Evolutionary conservation across 2,797 vertebrate species (phyloP), one percentile per base, ranked within the genome.

Genomic region (Pangasius krempfi): DNA sequence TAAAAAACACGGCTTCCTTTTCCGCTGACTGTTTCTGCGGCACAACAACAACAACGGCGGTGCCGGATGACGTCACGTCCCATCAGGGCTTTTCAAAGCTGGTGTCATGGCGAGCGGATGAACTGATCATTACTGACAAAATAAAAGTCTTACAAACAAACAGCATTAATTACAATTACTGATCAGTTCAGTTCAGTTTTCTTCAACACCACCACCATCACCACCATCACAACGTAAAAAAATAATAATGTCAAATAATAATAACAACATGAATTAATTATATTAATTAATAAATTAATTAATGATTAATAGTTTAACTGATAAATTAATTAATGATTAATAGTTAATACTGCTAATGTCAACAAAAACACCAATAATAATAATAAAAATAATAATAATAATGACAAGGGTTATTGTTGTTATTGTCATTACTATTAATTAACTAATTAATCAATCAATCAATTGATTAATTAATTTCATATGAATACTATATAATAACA

Each of bases 21-120:
- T 58, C 79, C 79, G 79, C 79, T 25, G 14, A 5, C 0, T 18
- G 52, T 25, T 37, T 25, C 30, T 40, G 54, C 20, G 4, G 78
- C 14, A 80, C 52, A 22, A 22, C 78, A 37, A 80, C 52, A 22
- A 22, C 78, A 25, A 6, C 5, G 25, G 27, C 8, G n/a, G 16
- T 12, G 33, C 33, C 2, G 4, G 22, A 30, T 84, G 62, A 84
- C 60, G 82, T 68, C 82, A 84, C 44, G 82, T 68, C 82, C 68
- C 44, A 10, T 33, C 79, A 37, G 20, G 14, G 5, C 76, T 79
- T 79, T 50, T 75, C 40, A 10, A 54, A 16, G 13, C 47, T 1
- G 14, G 13, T 33, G 82, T 84, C 60, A 84, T 50, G 58, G 58
- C 81, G 60, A 14, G 8, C 3, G 10, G 7, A 66, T n/a, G 12